Percentiles rank a stretch among this genome's conserved stretches.
Conservation (phyloP, 2,888 invertebrate genomes). For the Antitype chi region DNA sequence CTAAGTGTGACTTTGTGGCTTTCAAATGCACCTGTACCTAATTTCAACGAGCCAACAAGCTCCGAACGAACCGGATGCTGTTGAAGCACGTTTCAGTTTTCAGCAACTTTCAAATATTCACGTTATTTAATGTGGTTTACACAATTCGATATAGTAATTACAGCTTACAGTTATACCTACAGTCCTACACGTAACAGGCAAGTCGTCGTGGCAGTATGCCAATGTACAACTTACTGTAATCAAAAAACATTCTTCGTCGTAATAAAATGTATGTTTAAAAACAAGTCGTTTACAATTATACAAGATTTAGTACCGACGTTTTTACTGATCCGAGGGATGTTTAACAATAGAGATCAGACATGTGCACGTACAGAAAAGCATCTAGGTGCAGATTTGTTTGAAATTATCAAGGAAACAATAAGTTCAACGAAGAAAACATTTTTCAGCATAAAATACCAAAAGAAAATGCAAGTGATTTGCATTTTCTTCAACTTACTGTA, state of each 20-base stretch:
- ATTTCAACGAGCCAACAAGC: not conserved
- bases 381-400: not conserved
- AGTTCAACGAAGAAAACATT: conserved; percentile 3
- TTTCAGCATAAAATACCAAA: not conserved
- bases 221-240: conserved; percentile 54
- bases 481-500: conserved; percentile 50
- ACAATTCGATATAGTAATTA: conserved; percentile 45
- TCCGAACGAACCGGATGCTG: not conserved
- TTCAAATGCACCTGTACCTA: not conserved
- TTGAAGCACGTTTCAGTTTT: conserved; percentile 13
- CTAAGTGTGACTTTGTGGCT: too few relatives aligned
- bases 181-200: conserved; percentile 42
- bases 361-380: not conserved
- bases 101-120: conserved; percentile 13
- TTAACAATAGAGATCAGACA: conserved; percentile 24
- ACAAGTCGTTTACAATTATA: conserved; percentile 57
- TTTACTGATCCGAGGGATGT: not conserved
- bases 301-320: conserved; percentile 41
- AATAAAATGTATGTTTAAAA: conserved; percentile 58
- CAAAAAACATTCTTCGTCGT: conserved; percentile 62
- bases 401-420: conserved; percentile 3
- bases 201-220: conserved; percentile 52
- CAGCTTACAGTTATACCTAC: conserved; percentile 44
- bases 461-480: too few relatives aligned
- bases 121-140: conserved; percentile 34